Evolutionary conservation across 2,797 vertebrate genomes (phyloP).

Genomic region (Girardinus metallicus): DNA sequence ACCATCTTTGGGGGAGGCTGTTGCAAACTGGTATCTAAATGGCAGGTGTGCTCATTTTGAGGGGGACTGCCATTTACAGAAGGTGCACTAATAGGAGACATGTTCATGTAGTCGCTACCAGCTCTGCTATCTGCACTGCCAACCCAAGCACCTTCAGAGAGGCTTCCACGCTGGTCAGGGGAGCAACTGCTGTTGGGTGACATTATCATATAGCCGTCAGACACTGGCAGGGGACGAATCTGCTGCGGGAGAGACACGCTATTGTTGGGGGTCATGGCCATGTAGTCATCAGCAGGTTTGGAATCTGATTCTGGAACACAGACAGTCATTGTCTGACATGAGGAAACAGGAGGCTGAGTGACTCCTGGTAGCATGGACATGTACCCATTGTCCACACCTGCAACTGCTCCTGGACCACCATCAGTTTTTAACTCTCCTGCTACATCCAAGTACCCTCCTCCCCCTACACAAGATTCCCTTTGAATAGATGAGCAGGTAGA

Average conservation of each 20-base stretch:
- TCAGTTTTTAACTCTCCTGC: conserved; percentile 73
- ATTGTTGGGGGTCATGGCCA: conserved; percentile 84
- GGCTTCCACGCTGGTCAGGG: conserved; percentile 74
- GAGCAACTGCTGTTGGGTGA: conserved; percentile 84
- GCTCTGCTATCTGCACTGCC: conserved; percentile 78
- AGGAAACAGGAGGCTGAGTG: conserved; percentile 71
- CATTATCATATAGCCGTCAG: conserved; percentile 87
- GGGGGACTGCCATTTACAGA: conserved; percentile 78
- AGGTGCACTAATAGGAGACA: conserved; percentile 83
- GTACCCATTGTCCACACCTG: conserved; percentile 78
- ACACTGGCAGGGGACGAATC: conserved; percentile 68
- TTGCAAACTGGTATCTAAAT: conserved; percentile 66
- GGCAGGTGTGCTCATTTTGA: conserved; percentile 50
- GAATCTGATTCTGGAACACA: conserved; percentile 74
- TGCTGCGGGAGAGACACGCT: conserved; percentile 84
- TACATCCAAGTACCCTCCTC: conserved; percentile 78
- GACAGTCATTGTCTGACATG: conserved; percentile 73
- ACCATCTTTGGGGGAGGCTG: conserved; percentile 81
- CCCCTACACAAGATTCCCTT: conserved; percentile 58
- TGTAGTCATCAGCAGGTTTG: conserved; percentile 81
- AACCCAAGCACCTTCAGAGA: conserved; percentile 73
- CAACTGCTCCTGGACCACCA: conserved; percentile 44
- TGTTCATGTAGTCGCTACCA: conserved; percentile 86
- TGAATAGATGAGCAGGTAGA: conserved; percentile 61
- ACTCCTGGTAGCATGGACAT: conserved; percentile 86